These are phyloP conservation scores for Megathymus violae DNA, from an alignment of 1,140 invertebrate genomes.

Conservation along the genomic window DNA sequence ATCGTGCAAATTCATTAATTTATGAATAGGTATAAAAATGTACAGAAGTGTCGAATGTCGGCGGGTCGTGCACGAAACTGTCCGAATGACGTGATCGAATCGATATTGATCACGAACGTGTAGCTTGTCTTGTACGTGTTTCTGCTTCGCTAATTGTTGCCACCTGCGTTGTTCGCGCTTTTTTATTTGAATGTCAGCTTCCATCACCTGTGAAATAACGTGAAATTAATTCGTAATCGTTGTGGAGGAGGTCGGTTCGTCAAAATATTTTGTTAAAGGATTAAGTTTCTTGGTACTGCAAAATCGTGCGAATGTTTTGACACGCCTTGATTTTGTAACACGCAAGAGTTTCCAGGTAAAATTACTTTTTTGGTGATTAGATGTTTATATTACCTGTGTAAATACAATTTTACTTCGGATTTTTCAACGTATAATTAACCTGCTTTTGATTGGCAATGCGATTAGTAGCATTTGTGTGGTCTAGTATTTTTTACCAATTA, in stretches of 20 bases:
- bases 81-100: conserved; percentile 17
- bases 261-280: conserved; percentile 24
- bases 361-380: too few relatives aligned
- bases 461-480: too few relatives aligned
- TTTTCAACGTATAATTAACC: too few relatives aligned
- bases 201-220: conserved; percentile 15
- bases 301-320: conserved; percentile 27
- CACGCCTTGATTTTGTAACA: conserved; percentile 17
- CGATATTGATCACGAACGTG: conserved; percentile 32
- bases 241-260: conserved; percentile 5
- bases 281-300: conserved; percentile 20
- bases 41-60: too few relatives aligned
- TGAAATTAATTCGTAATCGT: conserved; percentile 8
- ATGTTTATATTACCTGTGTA: too few relatives aligned
- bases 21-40: too few relatives aligned
- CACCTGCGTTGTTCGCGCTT: conserved; percentile 29
- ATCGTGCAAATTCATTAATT: too few relatives aligned
- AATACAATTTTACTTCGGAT: too few relatives aligned
- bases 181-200: conserved; percentile 24
- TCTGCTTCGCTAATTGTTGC: conserved; percentile 20
- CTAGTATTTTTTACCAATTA: too few relatives aligned
- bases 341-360: conserved; percentile 3
- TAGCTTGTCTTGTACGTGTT: conserved; percentile 33
- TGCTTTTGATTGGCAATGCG: too few relatives aligned
- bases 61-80: too few relatives aligned